These are phyloP conservation scores for Galaxea fascicularis DNA, from an alignment of 92 coral and sea anemone genomes.

Conservation along the genomic window DNA sequence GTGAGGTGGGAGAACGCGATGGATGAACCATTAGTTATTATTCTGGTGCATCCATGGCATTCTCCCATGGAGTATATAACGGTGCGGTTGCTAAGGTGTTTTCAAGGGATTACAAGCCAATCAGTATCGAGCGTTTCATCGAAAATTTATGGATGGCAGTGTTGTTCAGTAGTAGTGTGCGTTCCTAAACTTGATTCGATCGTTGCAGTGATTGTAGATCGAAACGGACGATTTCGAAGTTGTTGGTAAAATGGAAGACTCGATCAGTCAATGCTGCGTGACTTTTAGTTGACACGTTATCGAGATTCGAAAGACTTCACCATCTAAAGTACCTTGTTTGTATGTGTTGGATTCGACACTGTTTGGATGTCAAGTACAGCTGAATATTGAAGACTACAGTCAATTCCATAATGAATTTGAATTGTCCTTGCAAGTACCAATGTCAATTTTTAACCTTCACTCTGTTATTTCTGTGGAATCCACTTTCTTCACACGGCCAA, in stretches of 20 bases:
- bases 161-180: not conserved
- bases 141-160: not conserved
- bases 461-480: slow-evolving; percentile 40
- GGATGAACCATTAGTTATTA: too few relatives aligned
- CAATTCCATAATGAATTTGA: slow-evolving; percentile 20
- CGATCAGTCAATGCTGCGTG: not conserved
- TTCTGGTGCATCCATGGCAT: too few relatives aligned
- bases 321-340: slow-evolving; percentile 28
- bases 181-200: slow-evolving; percentile 23
- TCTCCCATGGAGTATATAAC: too few relatives aligned
- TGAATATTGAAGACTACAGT: slow-evolving; percentile 18
- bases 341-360: not conserved
- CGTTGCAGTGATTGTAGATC: slow-evolving; percentile 7
- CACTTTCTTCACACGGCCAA: slow-evolving; percentile 31
- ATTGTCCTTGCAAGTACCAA: slow-evolving; percentile 10
- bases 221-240: not conserved
- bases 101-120: not conserved
- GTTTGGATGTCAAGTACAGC: slow-evolving; percentile 42
- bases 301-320: slow-evolving; percentile 12
- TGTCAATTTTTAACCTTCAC: not conserved
- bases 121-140: slow-evolving; percentile 16
- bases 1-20: too few relatives aligned
- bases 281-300: slow-evolving; percentile 9
- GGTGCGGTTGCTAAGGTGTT: slow-evolving; percentile 15
- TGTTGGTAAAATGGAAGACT: slow-evolving; percentile 4